Evolutionary conservation across 1,140 invertebrate species (phyloP).

Genomic region (Acyrthosiphon pisum): DNA sequence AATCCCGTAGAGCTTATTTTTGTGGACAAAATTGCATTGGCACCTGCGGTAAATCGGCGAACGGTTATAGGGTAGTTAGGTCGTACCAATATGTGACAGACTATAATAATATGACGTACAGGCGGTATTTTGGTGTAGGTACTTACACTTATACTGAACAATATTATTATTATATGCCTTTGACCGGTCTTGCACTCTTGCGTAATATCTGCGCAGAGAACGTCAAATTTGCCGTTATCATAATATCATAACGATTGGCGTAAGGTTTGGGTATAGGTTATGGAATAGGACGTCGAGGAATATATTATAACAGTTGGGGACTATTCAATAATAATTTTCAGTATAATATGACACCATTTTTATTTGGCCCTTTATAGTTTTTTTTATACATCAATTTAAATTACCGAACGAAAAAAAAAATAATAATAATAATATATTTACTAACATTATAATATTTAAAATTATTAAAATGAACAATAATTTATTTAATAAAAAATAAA

Average conservation of each 20-base stretch:
- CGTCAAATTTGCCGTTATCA: no score
- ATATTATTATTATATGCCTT: neutral
- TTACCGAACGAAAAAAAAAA: slow-evolving; percentile 9
- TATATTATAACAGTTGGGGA: neutral
- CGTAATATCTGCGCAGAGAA: no score
- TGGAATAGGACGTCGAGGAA: neutral
- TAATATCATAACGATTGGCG: neutral
- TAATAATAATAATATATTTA: slow-evolving; percentile 33
- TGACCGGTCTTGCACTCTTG: neutral
- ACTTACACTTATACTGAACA: no score
- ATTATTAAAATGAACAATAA: slow-evolving; percentile 49
- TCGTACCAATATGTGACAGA: no score
- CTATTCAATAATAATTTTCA: neutral
- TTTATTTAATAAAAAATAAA: slow-evolving; percentile 54
- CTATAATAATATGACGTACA: no score
- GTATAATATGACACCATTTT: slow-evolving; percentile 17
- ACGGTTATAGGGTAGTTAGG: no score
- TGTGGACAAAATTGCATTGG: no score
- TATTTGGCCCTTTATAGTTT: slow-evolving; percentile 33
- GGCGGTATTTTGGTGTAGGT: no score
- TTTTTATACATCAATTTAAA: slow-evolving; percentile 34
- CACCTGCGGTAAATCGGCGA: no score
- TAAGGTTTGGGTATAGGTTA: no score
- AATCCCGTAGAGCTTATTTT: no score
- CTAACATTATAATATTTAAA: slow-evolving; percentile 50